phyloP scores from a whole-genome alignment of 2,797 vertebrate genomes.

The Peromyscus eremicus region DNA sequence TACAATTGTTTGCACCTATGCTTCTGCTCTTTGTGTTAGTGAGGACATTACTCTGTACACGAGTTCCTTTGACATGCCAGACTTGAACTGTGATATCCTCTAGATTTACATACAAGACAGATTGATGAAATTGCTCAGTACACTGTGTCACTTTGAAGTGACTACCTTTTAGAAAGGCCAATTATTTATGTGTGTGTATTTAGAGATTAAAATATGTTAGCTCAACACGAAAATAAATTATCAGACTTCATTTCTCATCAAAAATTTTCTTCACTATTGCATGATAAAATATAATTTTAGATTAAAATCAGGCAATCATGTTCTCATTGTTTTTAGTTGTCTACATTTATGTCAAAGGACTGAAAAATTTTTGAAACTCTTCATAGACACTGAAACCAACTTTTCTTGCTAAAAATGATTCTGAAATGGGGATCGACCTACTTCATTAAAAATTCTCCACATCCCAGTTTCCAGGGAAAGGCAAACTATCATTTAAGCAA shows the following conservation, averaged over 20 bases:
- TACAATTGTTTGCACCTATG: neutral
- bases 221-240: neutral
- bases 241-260: neutral
- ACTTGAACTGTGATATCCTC: neutral
- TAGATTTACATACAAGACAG: neutral
- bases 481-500: neutral
- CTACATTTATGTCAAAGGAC: neutral
- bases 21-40: neutral
- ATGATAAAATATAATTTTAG: neutral
- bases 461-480: neutral
- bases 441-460: neutral
- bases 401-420: neutral
- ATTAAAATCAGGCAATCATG: neutral
- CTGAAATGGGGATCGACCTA: neutral
- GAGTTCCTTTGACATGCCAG: neutral
- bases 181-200: neutral
- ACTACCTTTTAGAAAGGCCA: neutral
- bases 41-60: neutral
- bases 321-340: neutral
- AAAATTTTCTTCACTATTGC: neutral
- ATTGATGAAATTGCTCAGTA: neutral
- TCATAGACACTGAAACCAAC: neutral
- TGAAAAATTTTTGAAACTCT: neutral
- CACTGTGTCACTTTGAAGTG: neutral
- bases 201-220: slow-evolving; percentile 18